Evolutionary conservation across 2,113 vertebrate species (phyloP).

Genomic region (Sturnira hondurensis): DNA sequence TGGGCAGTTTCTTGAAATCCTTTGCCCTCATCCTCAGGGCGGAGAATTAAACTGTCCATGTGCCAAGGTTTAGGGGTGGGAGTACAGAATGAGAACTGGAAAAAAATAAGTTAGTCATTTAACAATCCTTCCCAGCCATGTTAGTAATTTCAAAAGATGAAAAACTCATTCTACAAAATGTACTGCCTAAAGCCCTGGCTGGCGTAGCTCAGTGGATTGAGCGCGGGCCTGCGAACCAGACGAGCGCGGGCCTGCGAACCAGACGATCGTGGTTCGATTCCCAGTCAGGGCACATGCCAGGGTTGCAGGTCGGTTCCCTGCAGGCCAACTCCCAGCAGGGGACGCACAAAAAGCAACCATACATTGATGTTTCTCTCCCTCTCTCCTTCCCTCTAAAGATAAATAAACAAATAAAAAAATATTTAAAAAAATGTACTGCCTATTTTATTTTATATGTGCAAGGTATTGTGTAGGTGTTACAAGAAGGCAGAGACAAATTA

Average conservation of each 20-base stretch:
- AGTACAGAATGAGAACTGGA: not conserved
- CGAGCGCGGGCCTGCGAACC: too few species aligned
- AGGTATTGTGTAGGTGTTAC: not conserved
- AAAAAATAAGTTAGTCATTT: not conserved
- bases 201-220: too few species aligned
- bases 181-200: too few species aligned
- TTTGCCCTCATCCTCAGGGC: not conserved
- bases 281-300: too few species aligned
- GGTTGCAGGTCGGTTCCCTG: too few species aligned
- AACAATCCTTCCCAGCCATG: not conserved
- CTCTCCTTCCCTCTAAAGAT: too few species aligned
- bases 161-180: not conserved
- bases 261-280: too few species aligned
- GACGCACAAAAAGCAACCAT: too few species aligned
- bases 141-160: not conserved
- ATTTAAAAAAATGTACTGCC: not conserved
- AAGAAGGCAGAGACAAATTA: not conserved
- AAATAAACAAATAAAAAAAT: too few species aligned
- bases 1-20: not conserved
- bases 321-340: too few species aligned
- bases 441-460: not conserved
- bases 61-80: not conserved
- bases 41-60: not conserved
- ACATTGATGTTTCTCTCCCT: too few species aligned
- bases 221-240: too few species aligned